Conservation (phyloP, 2,113 vertebrate genomes). For the Callospermophilus lateralis region DNA sequence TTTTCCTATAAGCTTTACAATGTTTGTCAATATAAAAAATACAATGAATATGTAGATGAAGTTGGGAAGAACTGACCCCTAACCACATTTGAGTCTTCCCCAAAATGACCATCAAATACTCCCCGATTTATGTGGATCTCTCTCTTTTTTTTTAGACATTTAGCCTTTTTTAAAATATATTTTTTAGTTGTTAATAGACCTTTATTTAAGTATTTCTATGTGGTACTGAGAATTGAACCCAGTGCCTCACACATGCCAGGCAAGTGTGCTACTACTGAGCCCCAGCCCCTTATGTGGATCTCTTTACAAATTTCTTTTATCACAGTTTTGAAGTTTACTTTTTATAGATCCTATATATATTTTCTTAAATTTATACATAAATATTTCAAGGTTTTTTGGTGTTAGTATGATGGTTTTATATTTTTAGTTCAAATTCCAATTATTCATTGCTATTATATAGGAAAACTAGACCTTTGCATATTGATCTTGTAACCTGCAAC, state of each 20-base stretch:
- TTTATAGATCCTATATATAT: not conserved
- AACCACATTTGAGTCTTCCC: not conserved
- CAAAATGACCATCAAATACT: not conserved
- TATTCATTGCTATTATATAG: not conserved
- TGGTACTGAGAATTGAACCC: no score
- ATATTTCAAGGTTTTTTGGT: slow-evolving; percentile 25
- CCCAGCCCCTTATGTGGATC: not conserved
- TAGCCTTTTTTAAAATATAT: no score
- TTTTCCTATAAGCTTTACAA: slow-evolving; percentile 32
- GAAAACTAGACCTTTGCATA: not conserved
- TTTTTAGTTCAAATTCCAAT: slow-evolving; percentile 34
- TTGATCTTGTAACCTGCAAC: not conserved
- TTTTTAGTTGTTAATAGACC: no score
- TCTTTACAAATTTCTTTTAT: not conserved
- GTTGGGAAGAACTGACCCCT: not conserved
- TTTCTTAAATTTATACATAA: slow-evolving; percentile 8
- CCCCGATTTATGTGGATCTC: not conserved
- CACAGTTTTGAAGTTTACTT: slow-evolving; percentile 5
- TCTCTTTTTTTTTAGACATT: not conserved
- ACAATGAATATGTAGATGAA: not conserved
- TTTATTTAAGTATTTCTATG: no score
- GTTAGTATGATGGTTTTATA: not conserved
- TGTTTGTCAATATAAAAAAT: slow-evolving; percentile 8
- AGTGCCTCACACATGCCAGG: no score
- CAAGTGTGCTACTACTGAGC: no score